Conservation (phyloP, 2,113 vertebrate species). For the Cacatua alba region DNA sequence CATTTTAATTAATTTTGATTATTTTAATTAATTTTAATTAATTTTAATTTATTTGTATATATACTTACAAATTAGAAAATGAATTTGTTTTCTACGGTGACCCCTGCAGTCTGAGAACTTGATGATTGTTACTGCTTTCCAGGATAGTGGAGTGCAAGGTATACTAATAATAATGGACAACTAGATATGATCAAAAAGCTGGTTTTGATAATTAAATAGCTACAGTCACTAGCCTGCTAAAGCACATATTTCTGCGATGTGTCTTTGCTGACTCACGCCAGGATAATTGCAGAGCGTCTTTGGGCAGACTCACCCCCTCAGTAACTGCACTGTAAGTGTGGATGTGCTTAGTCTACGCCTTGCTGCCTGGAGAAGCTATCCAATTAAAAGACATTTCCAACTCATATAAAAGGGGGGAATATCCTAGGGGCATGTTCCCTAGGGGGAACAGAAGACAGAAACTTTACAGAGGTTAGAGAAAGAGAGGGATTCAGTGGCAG, state of each 20-base stretch:
- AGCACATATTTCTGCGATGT: not conserved
- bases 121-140: not conserved
- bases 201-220: not conserved
- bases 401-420: not conserved
- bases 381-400: not conserved
- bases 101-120: not conserved
- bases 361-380: not conserved
- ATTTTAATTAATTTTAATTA: not conserved
- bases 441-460: not conserved
- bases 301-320: not conserved
- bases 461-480: not conserved
- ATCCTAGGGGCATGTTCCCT: not conserved
- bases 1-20: not conserved
- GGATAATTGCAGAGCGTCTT: not conserved
- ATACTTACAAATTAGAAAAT: not conserved
- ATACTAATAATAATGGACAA: not conserved
- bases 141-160: accelerated
- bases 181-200: not conserved
- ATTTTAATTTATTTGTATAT: not conserved
- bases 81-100: not conserved
- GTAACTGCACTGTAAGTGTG: not conserved
- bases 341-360: not conserved
- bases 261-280: not conserved
- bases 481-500: not conserved
- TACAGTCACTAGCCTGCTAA: not conserved